phyloP scores from a whole-genome alignment of 2,113 vertebrate genomes.

The Calyptommatus sinebrachiatus region DNA sequence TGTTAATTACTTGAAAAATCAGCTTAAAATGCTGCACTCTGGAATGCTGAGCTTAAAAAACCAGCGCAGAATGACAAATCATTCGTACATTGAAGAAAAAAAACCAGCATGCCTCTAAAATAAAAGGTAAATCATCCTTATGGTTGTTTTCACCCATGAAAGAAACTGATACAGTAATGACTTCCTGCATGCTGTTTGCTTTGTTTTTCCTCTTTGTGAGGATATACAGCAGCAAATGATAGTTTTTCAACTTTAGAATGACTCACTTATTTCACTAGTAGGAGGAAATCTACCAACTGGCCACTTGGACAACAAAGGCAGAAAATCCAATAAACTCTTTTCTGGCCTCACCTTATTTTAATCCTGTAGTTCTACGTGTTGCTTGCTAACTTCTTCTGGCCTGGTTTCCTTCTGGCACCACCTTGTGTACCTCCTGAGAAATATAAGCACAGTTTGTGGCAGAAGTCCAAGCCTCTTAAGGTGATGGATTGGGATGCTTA shows the following conservation, averaged over 20 bases:
- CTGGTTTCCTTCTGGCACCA: background rate
- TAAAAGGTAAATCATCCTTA: background rate
- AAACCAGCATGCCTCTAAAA: background rate
- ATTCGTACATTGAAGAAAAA: background rate
- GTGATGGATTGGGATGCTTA: background rate
- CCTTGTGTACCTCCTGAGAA: background rate
- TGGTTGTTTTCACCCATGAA: background rate
- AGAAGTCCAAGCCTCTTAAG: background rate
- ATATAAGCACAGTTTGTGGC: background rate
- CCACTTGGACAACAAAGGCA: background rate
- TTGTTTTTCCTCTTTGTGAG: too few species aligned
- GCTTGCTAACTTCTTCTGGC: background rate
- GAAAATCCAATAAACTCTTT: background rate
- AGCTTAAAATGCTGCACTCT: background rate
- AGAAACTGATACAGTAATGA: background rate
- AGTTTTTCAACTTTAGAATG: too few species aligned
- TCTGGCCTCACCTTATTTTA: background rate
- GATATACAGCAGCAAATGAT: too few species aligned
- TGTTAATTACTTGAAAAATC: slow-evolving; percentile 17
- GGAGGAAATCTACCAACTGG: background rate
- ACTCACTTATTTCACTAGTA: background rate
- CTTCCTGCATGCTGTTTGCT: too few species aligned
- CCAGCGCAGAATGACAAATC: rapidly evolving
- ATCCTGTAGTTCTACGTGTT: background rate
- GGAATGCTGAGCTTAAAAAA: slow-evolving; percentile 1